A percentile compares a stretch with the other conserved stretches of the same genome.
phyloP scores from a whole-genome alignment of 2,888 invertebrate species.

The Lissocephala sabroskyi region DNA sequence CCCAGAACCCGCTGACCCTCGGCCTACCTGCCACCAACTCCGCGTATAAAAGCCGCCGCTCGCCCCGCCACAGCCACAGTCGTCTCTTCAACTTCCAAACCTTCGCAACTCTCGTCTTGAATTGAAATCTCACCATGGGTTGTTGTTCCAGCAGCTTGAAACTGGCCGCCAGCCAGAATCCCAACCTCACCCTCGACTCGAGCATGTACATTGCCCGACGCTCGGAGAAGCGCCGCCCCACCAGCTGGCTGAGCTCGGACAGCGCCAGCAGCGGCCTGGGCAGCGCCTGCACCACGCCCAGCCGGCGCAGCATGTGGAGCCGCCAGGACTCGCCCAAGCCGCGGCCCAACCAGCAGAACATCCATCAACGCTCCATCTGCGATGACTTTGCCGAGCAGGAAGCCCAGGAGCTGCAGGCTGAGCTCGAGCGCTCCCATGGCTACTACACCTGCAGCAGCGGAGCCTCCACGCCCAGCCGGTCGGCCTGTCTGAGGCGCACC shows the following conservation, averaged over 20 bases:
- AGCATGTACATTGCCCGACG: constrained; percentile 14
- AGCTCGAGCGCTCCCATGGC: constrained; percentile 37
- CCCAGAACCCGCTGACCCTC: constrained; percentile 37
- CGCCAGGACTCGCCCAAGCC: constrained; percentile 20
- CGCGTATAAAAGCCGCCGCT: constrained; percentile 33
- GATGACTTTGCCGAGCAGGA: constrained; percentile 60
- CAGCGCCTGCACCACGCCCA: constrained; percentile 28
- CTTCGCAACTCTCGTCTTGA: too few relatives aligned
- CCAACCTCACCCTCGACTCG: constrained; percentile 10
- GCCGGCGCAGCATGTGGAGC: constrained; percentile 38
- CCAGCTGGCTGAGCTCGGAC: constrained; percentile 9
- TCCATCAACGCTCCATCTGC: constrained; percentile 40
- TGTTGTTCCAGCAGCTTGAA: constrained; percentile 53
- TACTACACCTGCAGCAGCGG: constrained; percentile 49
- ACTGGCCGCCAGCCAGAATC: constrained; percentile 7
- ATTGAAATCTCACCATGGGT: constrained; percentile 57
- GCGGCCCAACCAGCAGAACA: neutral
- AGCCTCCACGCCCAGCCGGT: constrained; percentile 35
- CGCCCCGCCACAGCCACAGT: too few relatives aligned
- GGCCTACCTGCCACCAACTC: constrained; percentile 7
- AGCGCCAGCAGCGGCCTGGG: constrained; percentile 26
- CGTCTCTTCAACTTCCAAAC: too few relatives aligned
- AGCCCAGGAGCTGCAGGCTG: constrained; percentile 4
- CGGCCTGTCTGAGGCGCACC: constrained; percentile 21
- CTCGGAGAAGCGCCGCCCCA: constrained; percentile 18